Evolutionary conservation across 2,888 invertebrate genomes (phyloP), one percentile per base, ranked within the genome.

Genomic region (Drosophila kuntzei): DNA sequence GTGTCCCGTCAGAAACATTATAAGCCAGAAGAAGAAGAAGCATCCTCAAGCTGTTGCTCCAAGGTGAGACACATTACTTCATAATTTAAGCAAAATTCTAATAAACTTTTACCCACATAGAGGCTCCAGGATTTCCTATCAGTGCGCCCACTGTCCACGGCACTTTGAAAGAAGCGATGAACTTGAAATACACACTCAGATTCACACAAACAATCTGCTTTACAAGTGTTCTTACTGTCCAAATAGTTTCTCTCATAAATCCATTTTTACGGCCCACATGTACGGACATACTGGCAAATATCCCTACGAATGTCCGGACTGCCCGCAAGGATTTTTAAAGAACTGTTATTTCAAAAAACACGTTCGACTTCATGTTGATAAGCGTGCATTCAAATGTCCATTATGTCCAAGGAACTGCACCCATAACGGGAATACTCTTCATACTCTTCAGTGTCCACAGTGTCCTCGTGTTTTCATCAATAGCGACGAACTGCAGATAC

Each of bases 201-300:
- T 72, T 1, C 71, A 72, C 36, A 58, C 43, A 1, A 20, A 47
- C 4, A 53, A 44, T 12, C 25, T 72, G 8, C 29, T 49, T 1
- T 72, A 72, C 47, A 72, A 73, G 32, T 71, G 69, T 8, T 8
- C 34, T 2, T 36, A 41, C 5, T 75, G 75, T 6, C 58, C 68
- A 0, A 49, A 9, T 8, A 74, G 68, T 11, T 71, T 50, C 16
- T 54, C 49, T 0, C 60, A 71, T 16, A 71, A 65, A 22, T 62
- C 73, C 2, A 39, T 39, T 11, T 74, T 36, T 6, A 74, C 41
- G 6, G 12, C 14, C 0, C 69, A 70, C 4, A 39, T 71, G 34
- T 55, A 14, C 6, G 55, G 27, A 3, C 69, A 69, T 7, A 54
- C 60, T 4, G 46, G 50, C 1, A 34, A 55, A 8, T 70, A 36